Percentiles rank a stretch among this genome's conserved stretches.
Conservation (phyloP, 2,113 vertebrate species). For the Dasyprocta punctata region DNA sequence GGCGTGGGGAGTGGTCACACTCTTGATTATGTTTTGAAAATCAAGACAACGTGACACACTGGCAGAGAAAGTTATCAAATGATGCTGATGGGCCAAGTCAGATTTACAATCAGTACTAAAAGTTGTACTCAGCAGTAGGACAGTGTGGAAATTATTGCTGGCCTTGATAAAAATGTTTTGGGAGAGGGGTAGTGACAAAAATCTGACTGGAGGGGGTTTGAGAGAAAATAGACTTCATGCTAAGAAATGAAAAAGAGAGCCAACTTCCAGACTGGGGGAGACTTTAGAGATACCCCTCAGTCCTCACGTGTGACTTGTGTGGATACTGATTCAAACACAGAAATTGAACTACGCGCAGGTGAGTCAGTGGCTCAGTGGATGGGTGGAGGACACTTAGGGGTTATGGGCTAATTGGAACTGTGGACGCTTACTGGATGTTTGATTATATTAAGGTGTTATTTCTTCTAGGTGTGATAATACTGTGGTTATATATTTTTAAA, state of each 20-base stretch:
- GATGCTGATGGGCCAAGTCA: background rate
- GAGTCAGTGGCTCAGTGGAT: no score
- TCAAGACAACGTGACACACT: background rate
- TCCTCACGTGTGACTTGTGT: background rate
- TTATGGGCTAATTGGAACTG: background rate
- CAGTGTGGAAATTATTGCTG: background rate
- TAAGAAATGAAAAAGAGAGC: background rate
- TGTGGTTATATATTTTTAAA: slow-evolving; percentile 9
- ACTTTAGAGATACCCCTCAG: background rate
- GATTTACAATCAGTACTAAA: background rate
- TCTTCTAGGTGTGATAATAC: background rate
- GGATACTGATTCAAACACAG: background rate
- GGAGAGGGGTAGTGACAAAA: background rate
- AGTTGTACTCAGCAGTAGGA: background rate
- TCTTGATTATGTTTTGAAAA: background rate
- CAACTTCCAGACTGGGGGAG: background rate
- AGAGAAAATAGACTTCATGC: background rate
- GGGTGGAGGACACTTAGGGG: background rate
- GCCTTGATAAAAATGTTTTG: background rate
- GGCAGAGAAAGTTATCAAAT: background rate
- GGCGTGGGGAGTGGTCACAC: background rate
- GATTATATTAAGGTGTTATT: background rate
- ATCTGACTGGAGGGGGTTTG: background rate
- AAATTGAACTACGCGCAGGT: background rate
- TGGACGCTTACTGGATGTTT: background rate